Base-by-base conservation (phyloP, 2,797 vertebrate genomes). In the Neosilurus hyrtlii region DNA sequence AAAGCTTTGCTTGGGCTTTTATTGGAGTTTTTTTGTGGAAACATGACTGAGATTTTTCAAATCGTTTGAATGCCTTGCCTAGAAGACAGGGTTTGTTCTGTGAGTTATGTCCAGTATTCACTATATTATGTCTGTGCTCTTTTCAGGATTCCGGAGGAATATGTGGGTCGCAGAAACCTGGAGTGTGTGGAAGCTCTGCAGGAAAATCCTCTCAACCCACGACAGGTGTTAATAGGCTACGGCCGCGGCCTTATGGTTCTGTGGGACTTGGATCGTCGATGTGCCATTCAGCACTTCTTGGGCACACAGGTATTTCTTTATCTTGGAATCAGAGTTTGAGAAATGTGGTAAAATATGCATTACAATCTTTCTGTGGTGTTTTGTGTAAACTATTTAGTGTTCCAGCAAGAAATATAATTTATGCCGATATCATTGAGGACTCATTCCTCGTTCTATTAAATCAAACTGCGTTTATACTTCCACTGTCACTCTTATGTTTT, bases 131-230 rank as follows among this genome's bases (percentile, higher is more conserved):
- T 80, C 70, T 24, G 22, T 63, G n/a, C 3, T 56, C 9, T 52
- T 73, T 83, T 35, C 9, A 99, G 97, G 65, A 90, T 97, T 77
- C 96, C 96, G 0, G 96, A 98, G n/a, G 96, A 97, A 82, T 96
- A 96, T 82, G 92, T 93, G 8, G 95, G 91, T 62, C 95, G 96
- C 63, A 91, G 97, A 77, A 96, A 94, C 16, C 95, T 98, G 79
- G 97, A 99, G 84, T 94, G 97, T 78, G 96, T 99, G 15, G 98
- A 99, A 90, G 94, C 95, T 1, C 91, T 99, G 79, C 95, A 89
- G 82, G 98, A 99, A 65, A 96, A 97, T 88, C 97, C 96, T 0
- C 91, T 93, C 11, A 93, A 97, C 86, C 93, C 95, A 59, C 90
- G 89, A 83, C 96, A 95, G 86, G 93, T 99, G 81, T 90, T 99